Evolutionary conservation across 1,140 invertebrate species (phyloP), one percentile per base, ranked within the genome.

Genomic region (Yoshiicerus persimilis): DNA sequence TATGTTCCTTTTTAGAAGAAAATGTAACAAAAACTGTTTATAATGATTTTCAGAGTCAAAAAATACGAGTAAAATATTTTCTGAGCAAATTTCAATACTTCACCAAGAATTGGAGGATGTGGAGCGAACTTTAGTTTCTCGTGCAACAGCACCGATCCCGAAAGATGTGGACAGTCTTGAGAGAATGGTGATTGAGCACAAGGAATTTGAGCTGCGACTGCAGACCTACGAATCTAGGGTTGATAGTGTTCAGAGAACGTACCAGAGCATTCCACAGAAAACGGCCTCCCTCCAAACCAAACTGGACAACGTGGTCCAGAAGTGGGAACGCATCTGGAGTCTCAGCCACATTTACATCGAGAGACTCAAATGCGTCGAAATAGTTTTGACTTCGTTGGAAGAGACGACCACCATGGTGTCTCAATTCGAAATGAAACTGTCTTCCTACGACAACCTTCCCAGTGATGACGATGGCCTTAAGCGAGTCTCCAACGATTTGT

Each of bases 251-350:
- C 96, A 97, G 92, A 94, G 95, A 87, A 96, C 96, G 4, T 97
- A 97, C 94, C 95, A 96, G 89, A 95, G 94, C 47, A 96, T 97
- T 77, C 95, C 96, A 0, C 92, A 96, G 41, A 98, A 98, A 93
- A 98, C 97, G 0, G 96, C 97, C 0, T 95, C 96, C 41, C 95
- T 98, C 92, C 97, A 98, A 92, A 96, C 97, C 92, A 97, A 96
- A 91, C 94, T 97, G 86, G 97, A 98, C 91, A 96, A 96, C 88
- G 94, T 98, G 0, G 95, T 96, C 91, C 95, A 96, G 90, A 97
- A 98, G 91, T 99, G 98, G 98, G 97, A 98, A 92, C 95, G 96
- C 89, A 94, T 98, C 87, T 97, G 97, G 95, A 96, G 96, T 86
- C 93, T 96, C 86, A 97, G 96, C 62, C 95, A 96, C 91, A 93